A percentile compares a stretch with the other conserved stretches of the same genome.
Evolutionary conservation across 2,113 vertebrate genomes (phyloP).

Genomic region (Lutjanus erythropterus): DNA sequence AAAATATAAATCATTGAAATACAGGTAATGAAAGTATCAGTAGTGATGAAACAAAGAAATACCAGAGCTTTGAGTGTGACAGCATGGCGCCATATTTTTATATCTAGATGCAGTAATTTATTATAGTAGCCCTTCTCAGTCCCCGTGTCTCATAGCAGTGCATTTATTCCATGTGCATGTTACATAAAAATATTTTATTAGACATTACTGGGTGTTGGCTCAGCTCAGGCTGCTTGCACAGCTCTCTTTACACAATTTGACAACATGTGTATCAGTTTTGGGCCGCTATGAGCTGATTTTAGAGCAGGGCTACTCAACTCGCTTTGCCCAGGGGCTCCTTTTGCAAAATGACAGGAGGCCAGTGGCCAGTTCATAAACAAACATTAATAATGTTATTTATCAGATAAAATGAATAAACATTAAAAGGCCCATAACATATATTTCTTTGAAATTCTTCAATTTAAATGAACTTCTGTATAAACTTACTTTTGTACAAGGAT

Average conservation of each 20-base stretch:
- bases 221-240: not conserved
- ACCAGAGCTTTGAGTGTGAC: not conserved
- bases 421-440: too few relatives aligned
- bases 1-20: not conserved
- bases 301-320: too few relatives aligned
- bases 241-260: not conserved
- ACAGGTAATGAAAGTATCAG: not conserved
- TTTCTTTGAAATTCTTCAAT: too few relatives aligned
- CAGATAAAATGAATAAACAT: too few relatives aligned
- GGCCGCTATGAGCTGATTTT: not conserved
- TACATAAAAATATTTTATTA: not conserved
- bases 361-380: too few relatives aligned
- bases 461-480: too few relatives aligned
- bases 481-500: too few relatives aligned
- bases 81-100: not conserved
- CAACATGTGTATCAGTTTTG: not conserved
- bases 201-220: not conserved
- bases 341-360: too few relatives aligned
- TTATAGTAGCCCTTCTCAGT: not conserved
- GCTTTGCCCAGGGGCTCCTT: too few relatives aligned
- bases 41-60: not conserved
- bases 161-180: not conserved
- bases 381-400: too few relatives aligned
- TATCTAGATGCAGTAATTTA: not conserved
- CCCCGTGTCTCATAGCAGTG: not conserved